Percentiles rank a stretch among this genome's conserved stretches.
Conservation (phyloP, 2,797 vertebrate species). For the Acanthurus leucopareius region DNA sequence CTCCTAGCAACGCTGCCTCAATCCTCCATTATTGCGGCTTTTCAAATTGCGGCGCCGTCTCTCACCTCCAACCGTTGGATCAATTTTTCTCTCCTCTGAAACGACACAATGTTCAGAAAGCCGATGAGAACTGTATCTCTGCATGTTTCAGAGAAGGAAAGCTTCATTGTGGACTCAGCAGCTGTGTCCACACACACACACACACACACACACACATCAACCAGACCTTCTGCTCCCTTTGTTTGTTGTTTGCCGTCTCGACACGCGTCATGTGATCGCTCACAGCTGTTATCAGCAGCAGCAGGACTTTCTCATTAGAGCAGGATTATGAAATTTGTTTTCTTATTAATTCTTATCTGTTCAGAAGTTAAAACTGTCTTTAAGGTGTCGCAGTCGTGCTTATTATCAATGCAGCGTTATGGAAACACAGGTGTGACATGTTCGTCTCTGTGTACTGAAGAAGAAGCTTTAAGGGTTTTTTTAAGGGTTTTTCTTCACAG, state of each 20-base stretch:
- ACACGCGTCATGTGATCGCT: conserved; percentile 16
- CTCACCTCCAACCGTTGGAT: conserved; percentile 11
- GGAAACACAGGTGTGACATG: conserved; percentile 12
- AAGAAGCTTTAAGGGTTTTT: neutral
- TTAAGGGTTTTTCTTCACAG: neutral
- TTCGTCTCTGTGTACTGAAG: neutral
- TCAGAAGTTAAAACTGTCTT: conserved; percentile 17
- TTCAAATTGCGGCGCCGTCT: neutral
- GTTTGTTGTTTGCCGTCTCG: conserved; percentile 43
- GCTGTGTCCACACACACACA: conserved; percentile 34
- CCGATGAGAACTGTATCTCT: neutral
- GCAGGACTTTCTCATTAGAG: conserved; percentile 33
- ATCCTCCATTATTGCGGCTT: conserved; percentile 19
- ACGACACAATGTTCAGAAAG: neutral
- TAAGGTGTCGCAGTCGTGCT: conserved; percentile 28
- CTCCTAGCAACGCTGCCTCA: conserved; percentile 74
- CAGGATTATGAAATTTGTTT: conserved; percentile 47
- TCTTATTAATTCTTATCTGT: conserved; percentile 18
- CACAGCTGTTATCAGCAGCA: conserved; percentile 38
- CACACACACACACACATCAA: neutral
- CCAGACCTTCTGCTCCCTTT: conserved; percentile 15
- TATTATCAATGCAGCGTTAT: conserved; percentile 13
- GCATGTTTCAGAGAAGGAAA: neutral
- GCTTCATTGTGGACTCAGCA: neutral
- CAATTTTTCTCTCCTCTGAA: conserved; percentile 7